These are phyloP conservation scores for Sphinx pinastri DNA, from an alignment of 2,888 invertebrate species.

Conservation along the genomic window DNA sequence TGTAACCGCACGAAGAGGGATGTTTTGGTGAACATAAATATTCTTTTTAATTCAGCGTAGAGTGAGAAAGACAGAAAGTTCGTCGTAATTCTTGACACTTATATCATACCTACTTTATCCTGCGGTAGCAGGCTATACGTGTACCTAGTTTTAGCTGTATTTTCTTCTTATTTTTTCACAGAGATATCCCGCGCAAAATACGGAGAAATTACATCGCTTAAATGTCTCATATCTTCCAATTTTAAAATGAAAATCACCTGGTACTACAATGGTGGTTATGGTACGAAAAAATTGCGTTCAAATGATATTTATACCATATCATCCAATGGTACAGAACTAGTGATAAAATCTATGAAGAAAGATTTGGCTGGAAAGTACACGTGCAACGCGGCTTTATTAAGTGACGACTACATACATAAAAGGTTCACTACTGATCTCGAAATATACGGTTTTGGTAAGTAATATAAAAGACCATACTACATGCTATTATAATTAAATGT, in stretches of 20 bases:
- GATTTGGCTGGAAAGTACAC: conserved; percentile 33
- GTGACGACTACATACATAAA: background rate
- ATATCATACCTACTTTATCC: no score
- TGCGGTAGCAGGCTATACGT: no score
- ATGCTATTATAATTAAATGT: no score
- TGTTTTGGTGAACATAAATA: no score
- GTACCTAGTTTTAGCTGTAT: background rate
- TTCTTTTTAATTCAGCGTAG: no score
- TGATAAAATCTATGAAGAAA: conserved; percentile 32
- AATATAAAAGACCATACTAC: no score
- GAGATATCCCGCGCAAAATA: conserved; percentile 28
- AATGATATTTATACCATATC: conserved; percentile 32
- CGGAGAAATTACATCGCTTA: conserved; percentile 27
- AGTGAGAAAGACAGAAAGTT: no score
- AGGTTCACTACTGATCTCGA: background rate
- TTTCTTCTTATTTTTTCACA: conserved; percentile 4
- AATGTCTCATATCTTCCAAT: conserved; percentile 33
- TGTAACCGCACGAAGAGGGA: no score
- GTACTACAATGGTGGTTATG: conserved; percentile 28
- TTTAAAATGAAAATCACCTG: conserved; percentile 32
- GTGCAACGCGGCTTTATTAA: conserved; percentile 29
- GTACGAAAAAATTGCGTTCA: conserved; percentile 12
- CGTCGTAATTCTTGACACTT: no score
- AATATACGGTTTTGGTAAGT: conserved; percentile 7
- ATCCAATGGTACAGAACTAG: conserved; percentile 29